Evolutionary conservation across 1,140 invertebrate genomes (phyloP), one percentile per base, ranked within the genome.

Genomic region (Euwallacea fornicatus): DNA sequence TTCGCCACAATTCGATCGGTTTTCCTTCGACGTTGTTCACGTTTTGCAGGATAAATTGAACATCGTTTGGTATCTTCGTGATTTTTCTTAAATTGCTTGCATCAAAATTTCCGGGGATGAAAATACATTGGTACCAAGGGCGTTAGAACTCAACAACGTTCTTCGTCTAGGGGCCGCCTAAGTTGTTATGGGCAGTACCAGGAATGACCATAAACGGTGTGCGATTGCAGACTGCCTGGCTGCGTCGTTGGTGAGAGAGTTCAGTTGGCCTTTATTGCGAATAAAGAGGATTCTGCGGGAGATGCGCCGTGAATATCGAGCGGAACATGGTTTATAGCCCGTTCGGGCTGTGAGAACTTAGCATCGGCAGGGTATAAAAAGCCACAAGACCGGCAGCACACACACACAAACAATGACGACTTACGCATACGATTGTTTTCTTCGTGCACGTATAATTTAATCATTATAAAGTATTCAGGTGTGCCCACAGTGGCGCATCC

Each of bases 201-300:
- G 13, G 71, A 77, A 77, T 62, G 72, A 69, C 76, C 74, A 77
- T 77, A 78, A 75, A 72, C 67, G 76, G 77, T 58, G 10, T 58
- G 55, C 42, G 41, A 66, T 66, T 66, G 75, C 72, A 79, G 78
- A 79, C 78, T 79, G 78, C 77, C 62, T 78, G 78, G 76, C 78
- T 77, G 68, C 74, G 16, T 55, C 54, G 64, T 66, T 58, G 69
- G 73, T 76, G 77, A 76, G 78, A 76, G 77, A 77, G 76, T 77
- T 75, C 70, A 73, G 61, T 76, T 74, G 75, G 67, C 75, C 77
- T 76, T 78, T 78, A 78, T 76, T 74, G 74, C 73, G 63, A 73
- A 79, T 74, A 76, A 79, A 78, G 76, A 78, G 73, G 78, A 79
- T 79, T 78, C 77, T 77, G 72, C 74, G 71, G 75, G 72, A 76